phyloP scores from a whole-genome alignment of 2,888 invertebrate species.

The Idaea biselata region DNA sequence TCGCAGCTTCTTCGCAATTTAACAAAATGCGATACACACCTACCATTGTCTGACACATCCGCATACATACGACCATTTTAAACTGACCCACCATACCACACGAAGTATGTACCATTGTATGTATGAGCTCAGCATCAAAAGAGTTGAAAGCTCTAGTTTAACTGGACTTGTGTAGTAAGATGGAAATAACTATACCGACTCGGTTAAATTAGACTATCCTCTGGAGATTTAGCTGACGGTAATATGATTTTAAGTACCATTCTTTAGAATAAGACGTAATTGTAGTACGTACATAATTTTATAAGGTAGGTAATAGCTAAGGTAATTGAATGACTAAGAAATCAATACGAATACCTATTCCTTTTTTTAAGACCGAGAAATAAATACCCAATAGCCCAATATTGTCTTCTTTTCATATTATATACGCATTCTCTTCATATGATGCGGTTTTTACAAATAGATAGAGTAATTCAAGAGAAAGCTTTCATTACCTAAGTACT shows the following conservation, averaged over 20 bases:
- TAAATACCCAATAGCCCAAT: no score
- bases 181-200: constrained; percentile 71
- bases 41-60: constrained; percentile 52
- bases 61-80: constrained; percentile 50
- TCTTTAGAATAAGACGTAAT: neutral
- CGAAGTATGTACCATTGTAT: constrained; percentile 29
- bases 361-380: no score
- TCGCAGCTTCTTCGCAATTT: constrained; percentile 71
- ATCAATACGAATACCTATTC: no score
- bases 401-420: no score
- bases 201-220: constrained; percentile 73
- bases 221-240: constrained; percentile 62
- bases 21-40: constrained; percentile 64
- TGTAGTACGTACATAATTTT: neutral
- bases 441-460: no score
- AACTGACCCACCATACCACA: constrained; percentile 41
- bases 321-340: no score
- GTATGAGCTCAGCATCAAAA: constrained; percentile 28
- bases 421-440: no score
- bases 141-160: constrained; percentile 41
- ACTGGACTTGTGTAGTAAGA: constrained; percentile 53
- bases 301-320: no score
- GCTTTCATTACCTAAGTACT: no score
- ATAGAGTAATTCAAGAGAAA: no score
- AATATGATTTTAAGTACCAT: constrained; percentile 43